Evolutionary conservation across 64 coral and sea anemone species (phyloP), one percentile per base, ranked within the genome.

Genomic region (Actinia tenebrosa): DNA sequence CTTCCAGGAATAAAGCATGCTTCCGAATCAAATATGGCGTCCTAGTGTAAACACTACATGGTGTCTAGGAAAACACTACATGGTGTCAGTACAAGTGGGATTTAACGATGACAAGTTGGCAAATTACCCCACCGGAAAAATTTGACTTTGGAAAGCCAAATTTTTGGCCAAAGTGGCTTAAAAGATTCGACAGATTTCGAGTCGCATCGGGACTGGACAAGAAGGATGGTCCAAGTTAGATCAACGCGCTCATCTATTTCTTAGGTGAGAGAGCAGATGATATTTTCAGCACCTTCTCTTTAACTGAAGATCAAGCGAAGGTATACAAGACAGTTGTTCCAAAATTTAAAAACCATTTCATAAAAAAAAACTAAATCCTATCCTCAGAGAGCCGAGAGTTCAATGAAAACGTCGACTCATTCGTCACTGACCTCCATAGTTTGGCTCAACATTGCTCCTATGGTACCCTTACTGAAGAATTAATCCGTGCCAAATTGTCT

Each of bases 201-300:
- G 55, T 83, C 55, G 78, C 78, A 3, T 92, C 90, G 64, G 90
- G 46, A 44, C 79, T 87, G 15, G 63, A 81, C 46, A 92, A 87
- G 54, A 80, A 87, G 19, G 78, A 87, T 81, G 86, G 54, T 59
- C 75, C 87, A 64, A 93, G 87, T 68, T 69, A 89, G 77, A 45
- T 89, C 64, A 93, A 86, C 60, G 80, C 71, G 55, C 83, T 89
- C 50, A 89, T 93, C 72, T 93, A 93, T 58, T 44, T 80, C n/a
- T 89, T 86, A 87, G 87, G 87, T 56, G 79, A 86, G 84, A 79
- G 86, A 86, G 87, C 72, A 47, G 82, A 93, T 46, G 87, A 93
- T 86, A 89, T 89, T 89, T 22, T 89, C 16, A 86, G 44, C 81
- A 88, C 91, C 42, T 88, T 92, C 68, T 56, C 80, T 16, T 84